Evolutionary conservation across 1,140 invertebrate genomes (phyloP).

Genomic region (Aphaenogaster rudis): DNA sequence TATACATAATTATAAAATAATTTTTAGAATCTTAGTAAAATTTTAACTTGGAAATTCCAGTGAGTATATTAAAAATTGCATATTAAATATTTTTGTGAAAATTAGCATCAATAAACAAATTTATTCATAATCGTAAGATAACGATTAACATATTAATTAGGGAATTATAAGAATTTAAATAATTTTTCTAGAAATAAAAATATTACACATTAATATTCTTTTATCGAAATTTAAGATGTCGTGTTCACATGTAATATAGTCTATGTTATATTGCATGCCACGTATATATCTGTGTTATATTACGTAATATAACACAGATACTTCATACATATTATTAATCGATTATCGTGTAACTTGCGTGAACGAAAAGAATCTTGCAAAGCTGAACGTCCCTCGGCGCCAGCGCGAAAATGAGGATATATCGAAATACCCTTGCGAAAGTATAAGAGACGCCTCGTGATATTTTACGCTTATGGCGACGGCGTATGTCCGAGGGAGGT

Average conservation of each 20-base stretch:
- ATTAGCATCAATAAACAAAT: neutral
- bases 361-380: conserved; percentile 6
- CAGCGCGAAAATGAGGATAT: conserved; percentile 47
- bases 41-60: neutral
- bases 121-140: neutral
- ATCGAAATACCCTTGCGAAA: conserved; percentile 45
- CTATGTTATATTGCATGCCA: neutral
- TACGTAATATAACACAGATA: neutral
- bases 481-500: conserved; percentile 45
- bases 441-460: conserved; percentile 48
- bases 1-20: neutral
- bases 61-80: neutral
- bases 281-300: neutral
- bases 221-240: neutral
- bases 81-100: neutral
- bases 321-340: conserved; percentile 24
- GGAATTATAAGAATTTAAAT: neutral
- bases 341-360: conserved; percentile 18
- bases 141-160: neutral
- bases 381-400: neutral
- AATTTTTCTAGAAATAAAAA: neutral
- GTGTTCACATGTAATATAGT: neutral
- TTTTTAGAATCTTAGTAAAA: neutral
- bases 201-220: neutral
- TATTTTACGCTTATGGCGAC: conserved; percentile 57